Conservation (phyloP, 2,113 vertebrate genomes). For the Thamnaconus septentrionalis region DNA sequence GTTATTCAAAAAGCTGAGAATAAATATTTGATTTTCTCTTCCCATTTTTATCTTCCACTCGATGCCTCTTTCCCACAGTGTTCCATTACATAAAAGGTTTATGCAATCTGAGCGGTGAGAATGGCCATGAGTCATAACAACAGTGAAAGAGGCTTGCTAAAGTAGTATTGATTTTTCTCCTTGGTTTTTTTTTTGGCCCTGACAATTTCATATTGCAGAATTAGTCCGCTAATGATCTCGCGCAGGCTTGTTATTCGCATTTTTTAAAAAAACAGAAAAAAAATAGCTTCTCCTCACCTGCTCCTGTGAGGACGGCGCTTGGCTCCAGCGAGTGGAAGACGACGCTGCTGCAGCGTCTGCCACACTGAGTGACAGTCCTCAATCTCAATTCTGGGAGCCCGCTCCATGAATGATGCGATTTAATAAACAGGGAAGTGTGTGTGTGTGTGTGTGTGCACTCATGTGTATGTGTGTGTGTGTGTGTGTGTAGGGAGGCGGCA, state of each 20-base stretch:
- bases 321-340: too few species aligned
- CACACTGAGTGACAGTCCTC: too few species aligned
- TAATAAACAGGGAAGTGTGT: neutral
- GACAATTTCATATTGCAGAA: slow-evolving; percentile 30
- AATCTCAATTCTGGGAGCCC: neutral
- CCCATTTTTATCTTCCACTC: slow-evolving; percentile 72
- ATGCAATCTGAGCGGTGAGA: slow-evolving; percentile 72
- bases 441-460: too few species aligned
- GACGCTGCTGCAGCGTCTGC: too few species aligned
- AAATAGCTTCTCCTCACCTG: too few species aligned
- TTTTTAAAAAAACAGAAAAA: slow-evolving; percentile 10
- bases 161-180: slow-evolving; percentile 63
- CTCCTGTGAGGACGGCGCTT: too few species aligned
- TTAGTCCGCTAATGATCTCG: slow-evolving; percentile 20
- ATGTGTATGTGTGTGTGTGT: too few species aligned
- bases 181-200: neutral
- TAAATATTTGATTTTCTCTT: slow-evolving; percentile 79
- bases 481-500: neutral
- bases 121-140: slow-evolving; percentile 74
- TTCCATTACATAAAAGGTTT: slow-evolving; percentile 79
- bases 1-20: slow-evolving; percentile 56
- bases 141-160: slow-evolving; percentile 56
- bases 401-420: slow-evolving; percentile 3
- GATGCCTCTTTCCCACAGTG: slow-evolving; percentile 72
- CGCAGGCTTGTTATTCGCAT: slow-evolving; percentile 14